Conservation (phyloP, 2,113 vertebrate genomes). For the Campylorhamphus procurvoides region DNA sequence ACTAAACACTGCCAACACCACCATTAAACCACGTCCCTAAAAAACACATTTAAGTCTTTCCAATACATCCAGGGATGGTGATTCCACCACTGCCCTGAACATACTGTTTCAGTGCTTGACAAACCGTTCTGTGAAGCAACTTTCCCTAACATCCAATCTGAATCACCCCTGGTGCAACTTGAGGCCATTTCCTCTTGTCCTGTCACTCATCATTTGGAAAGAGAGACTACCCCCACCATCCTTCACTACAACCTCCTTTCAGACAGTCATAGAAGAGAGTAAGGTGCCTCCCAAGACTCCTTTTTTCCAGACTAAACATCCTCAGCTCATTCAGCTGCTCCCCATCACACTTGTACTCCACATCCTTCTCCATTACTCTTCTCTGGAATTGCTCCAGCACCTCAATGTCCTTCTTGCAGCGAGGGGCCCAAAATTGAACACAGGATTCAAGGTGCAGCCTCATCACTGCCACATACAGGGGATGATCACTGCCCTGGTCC, state of each 20-base stretch:
- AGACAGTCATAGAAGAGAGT: not conserved
- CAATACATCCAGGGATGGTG: not conserved
- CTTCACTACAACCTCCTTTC: not conserved
- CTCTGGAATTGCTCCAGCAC: rapidly evolving
- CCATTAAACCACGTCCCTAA: rapidly evolving
- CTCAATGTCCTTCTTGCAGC: not conserved
- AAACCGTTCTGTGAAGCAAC: not conserved
- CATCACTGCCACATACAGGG: rapidly evolving
- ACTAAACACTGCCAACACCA: not conserved
- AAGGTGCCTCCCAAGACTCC: not conserved
- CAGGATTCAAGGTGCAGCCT: rapidly evolving
- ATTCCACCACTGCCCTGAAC: not conserved
- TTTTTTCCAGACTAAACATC: not conserved
- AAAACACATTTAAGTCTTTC: not conserved
- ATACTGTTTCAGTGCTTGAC: not conserved
- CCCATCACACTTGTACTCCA: not conserved
- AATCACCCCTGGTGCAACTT: not conserved
- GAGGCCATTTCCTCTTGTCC: not conserved
- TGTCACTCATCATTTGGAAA: rapidly evolving
- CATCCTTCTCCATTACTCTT: not conserved
- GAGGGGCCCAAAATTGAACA: not conserved
- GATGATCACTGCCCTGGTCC: rapidly evolving
- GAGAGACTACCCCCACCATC: rapidly evolving
- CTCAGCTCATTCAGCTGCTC: not conserved
- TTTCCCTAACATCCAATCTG: not conserved